Evolutionary conservation across 2,113 vertebrate species (phyloP).

Genomic region (Numida meleagris): DNA sequence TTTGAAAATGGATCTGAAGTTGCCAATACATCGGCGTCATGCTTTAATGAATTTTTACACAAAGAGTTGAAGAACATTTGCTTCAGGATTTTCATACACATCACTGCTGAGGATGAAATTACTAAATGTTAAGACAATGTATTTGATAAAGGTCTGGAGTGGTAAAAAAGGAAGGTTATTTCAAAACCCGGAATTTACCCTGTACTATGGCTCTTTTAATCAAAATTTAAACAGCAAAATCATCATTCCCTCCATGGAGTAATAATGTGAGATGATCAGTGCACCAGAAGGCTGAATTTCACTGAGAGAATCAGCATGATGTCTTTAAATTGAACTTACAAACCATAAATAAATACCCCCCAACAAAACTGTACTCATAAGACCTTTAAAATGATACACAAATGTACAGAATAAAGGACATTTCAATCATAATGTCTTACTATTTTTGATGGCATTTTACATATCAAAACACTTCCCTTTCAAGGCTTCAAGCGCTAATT

Average conservation of each 20-base stretch:
- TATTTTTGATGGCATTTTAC: constrained; percentile 32
- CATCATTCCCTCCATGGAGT: not conserved
- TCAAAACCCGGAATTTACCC: not conserved
- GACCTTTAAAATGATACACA: constrained; percentile 6
- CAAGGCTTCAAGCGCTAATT: constrained; percentile 32
- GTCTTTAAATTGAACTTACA: constrained; percentile 27
- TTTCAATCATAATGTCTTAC: not conserved
- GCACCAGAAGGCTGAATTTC: constrained; percentile 3
- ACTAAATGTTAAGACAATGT: not conserved
- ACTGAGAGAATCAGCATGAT: not conserved
- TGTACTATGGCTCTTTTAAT: not conserved
- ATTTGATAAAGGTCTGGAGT: not conserved
- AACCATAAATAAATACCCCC: not conserved
- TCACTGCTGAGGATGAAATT: not conserved
- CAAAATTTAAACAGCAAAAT: not conserved
- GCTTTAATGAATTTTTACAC: not conserved
- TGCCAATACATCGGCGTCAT: not conserved
- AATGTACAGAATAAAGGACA: not conserved
- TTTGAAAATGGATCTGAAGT: constrained; percentile 2
- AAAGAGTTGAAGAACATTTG: not conserved
- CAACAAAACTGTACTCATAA: not conserved
- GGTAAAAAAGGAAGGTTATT: not conserved
- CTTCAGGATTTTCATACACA: not conserved
- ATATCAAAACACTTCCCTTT: constrained; percentile 32
- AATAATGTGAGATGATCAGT: not conserved